Conservation (phyloP, 2,113 vertebrate genomes). For the Lycaon pictus region DNA sequence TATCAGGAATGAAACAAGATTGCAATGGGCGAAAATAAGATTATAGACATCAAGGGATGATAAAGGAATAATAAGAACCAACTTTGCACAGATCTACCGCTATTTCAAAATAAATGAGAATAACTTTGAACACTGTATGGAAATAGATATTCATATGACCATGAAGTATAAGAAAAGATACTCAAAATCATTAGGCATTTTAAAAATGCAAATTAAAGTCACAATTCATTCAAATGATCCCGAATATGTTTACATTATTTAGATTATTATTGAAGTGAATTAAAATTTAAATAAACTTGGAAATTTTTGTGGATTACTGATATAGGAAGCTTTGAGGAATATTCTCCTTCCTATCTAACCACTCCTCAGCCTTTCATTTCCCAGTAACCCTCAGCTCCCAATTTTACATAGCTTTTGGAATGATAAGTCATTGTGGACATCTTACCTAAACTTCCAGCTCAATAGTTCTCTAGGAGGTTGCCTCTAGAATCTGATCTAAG, state of each 20-base stretch:
- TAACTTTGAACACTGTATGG: not conserved
- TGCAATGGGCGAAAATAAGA: not conserved
- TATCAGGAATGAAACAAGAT: not conserved
- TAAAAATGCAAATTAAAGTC: not conserved
- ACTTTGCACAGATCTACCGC: not conserved
- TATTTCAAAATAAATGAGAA: not conserved
- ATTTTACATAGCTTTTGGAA: not conserved
- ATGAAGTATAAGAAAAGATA: not conserved
- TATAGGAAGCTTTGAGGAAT: not conserved
- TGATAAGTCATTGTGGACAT: not conserved
- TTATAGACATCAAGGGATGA: not conserved
- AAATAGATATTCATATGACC: not conserved
- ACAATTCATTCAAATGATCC: not conserved
- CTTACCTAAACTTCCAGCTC: not conserved
- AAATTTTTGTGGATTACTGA: not conserved
- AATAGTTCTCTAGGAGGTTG: not conserved
- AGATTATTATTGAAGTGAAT: not conserved
- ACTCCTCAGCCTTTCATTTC: not conserved
- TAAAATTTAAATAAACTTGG: not conserved
- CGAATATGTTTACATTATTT: not conserved
- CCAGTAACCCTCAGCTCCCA: not conserved
- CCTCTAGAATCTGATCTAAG: not conserved
- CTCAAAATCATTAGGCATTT: not conserved
- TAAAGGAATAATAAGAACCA: not conserved
- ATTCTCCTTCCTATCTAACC: not conserved